Evolutionary conservation across 2,888 invertebrate genomes (phyloP), one percentile per base, ranked within the genome.

Genomic region (Amorpha juglandis): DNA sequence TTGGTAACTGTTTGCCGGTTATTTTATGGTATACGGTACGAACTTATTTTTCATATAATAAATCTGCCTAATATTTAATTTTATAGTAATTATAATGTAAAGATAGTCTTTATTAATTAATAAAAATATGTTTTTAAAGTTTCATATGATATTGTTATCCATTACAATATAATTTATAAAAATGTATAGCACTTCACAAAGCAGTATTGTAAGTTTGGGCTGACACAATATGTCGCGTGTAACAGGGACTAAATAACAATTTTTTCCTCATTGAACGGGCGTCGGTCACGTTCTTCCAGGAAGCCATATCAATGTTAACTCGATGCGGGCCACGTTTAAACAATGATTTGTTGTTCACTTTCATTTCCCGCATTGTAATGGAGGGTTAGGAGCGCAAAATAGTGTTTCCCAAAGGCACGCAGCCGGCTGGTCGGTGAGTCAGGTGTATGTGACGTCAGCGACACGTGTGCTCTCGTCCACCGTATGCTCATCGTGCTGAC

Each of bases 371-470:
- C 62, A 52, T 38, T 50, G 7, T 45, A 45, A 45, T 52, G 52
- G 21, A 38, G 27, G 42, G 52, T 35, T 35, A 14, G 38, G 52
- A 35, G 45, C 45, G 51, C 45, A 62, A 65, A 38, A 50, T 48
- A 62, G 16, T 62, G 19, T 42, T 62, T 52, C 52, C 64, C 63
- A 38, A 47, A 66, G 53, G 16, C 52, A n/a, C 27, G 52, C 53
- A 47, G 27, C 35, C 14, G 67, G 55, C 53, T 77, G 72, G 68
- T 72, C 79, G 83, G 84, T 90, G 91, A 91, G 86, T 90, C 88
- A 91, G 86, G 85, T 86, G 80, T 73, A 67, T 62, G 79, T 87
- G 78, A 90, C 91, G 92, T 91, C 89, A 91, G 76, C 78, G 77
- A 82, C 87, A 85, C 89, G 87, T 86, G 89, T 85, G 80, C 78